Evolutionary conservation across 1,140 invertebrate species (phyloP), one percentile per base, ranked within the genome.

Genomic region (Penaeus japonicus): DNA sequence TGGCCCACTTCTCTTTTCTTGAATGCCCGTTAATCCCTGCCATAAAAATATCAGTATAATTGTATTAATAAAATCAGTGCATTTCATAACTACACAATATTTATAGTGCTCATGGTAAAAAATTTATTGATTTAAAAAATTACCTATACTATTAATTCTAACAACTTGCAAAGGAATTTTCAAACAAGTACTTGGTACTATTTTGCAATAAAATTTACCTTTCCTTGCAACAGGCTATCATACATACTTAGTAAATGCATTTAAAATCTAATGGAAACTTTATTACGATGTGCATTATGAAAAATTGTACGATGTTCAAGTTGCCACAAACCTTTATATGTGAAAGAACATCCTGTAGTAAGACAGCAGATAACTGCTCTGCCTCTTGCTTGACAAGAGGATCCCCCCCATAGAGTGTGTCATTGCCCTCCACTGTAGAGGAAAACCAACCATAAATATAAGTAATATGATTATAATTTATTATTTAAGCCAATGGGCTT

Each of bases 371-470:
- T 90, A 98, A 95, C 91, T 95, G 95, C 91, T 97, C 95, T 0
- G 98, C 93, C 93, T 97, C 96, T 4, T 92, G 92, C 18, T 98
- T 93, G 92, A 97, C 99, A 92, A 97, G 96, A 39, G 95, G 94
- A 93, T 98, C 97, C 62, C 95, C 95, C 2, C 97, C 97, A 92
- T 99, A 99, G n/a, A 99, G 92, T 78, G 95, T 94, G 92, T 99
- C 97, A 92, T 99, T 99, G 2, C 97, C 97, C 92, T 98, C 96
- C 81, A 99, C 97, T 97, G 93, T 90, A 93, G 94, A 91, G 88
- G 57, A 89, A 89, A 7, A 81, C 53, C 57, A 92, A n/a, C 39
- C 20, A 22, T 54, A 53, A 27, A 24, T 4, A 12, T 57, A 24
- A 62, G 24, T 30, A 24, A 10, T 30, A 57, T 15, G 18, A 7